Evolutionary conservation across 2,888 invertebrate genomes (phyloP), one percentile per base, ranked within the genome.

Genomic region (Zygaena filipendulae): DNA sequence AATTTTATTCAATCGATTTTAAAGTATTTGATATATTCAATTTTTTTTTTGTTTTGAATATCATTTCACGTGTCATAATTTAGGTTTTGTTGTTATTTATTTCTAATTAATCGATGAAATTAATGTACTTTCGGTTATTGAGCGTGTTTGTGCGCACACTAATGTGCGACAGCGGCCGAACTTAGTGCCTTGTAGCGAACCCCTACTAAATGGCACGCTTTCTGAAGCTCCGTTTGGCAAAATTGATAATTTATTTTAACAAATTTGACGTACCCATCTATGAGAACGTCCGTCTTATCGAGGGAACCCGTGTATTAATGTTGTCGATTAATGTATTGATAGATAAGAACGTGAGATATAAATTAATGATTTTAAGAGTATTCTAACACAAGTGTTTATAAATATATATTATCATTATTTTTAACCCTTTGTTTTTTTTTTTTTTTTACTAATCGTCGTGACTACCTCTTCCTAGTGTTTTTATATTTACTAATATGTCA

Each of bases 351-450:
- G 72, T 74, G 72, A 74, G 63, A 68, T 72, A 64, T 74, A 68
- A 79, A 74, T 75, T 75, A 72, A 79, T 77, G 69, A 72, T 67
- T 75, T 70, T 75, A 74, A 74, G 74, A 75, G 69, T 77, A 75
- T 71, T 80, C 77, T 79, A 77, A 79, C 75, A 72, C 71, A 75
- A 79, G 79, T 81, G 79, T 81, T 80, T 79, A 81, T 80, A 75
- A 71, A 80, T 79, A 80, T 80, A 81, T 81, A 58, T 60, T 60
- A 77, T 79, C 77, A 79, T 81, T 81, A 79, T 80, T 79, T 79
- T 80, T 80, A 75, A 55, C 4, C 7, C n/a, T n/a, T n/a, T n/a
- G n/a, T 52, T 43, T 40, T 56, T 70, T 67, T 63, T 69, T 47
- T 74, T 71, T 69, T 68, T 75, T 72, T 60, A 69, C 69, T 74